Conservation (phyloP, 2,113 vertebrate species). For the Gavia stellata region DNA sequence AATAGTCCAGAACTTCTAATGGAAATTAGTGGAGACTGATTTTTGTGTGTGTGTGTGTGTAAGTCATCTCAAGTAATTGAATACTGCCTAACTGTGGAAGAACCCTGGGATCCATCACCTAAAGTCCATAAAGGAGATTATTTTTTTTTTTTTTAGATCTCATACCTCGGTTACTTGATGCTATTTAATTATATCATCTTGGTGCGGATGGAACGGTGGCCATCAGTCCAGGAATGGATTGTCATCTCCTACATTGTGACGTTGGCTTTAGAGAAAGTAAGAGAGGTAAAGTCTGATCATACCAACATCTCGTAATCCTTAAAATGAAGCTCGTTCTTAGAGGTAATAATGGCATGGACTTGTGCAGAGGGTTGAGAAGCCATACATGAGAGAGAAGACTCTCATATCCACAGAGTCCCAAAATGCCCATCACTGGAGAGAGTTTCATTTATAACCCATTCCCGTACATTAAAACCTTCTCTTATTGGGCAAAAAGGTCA, state of each 20-base stretch:
- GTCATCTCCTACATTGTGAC: conserved; percentile 96
- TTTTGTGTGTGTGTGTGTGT: neutral
- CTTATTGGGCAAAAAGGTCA: neutral
- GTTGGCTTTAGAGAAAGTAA: conserved; percentile 89
- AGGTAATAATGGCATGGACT: neutral
- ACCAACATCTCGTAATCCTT: neutral
- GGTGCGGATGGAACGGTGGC: conserved; percentile 95
- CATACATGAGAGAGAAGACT: neutral
- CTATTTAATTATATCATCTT: conserved; percentile 96
- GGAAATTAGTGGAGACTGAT: neutral
- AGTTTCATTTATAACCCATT: neutral
- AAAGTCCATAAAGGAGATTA: neutral
- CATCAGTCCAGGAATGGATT: conserved; percentile 90
- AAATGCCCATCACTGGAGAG: neutral
- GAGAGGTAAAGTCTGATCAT: conserved; percentile 80
- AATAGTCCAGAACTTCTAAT: neutral
- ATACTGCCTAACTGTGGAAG: neutral
- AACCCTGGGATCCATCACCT: neutral
- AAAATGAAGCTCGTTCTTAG: neutral
- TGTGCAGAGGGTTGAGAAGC: neutral
- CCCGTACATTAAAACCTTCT: neutral
- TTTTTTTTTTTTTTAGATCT: conserved; percentile 76
- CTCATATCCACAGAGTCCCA: neutral
- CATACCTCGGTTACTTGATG: conserved; percentile 90
- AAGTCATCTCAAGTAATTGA: neutral